phyloP scores from a whole-genome alignment of 2,888 invertebrate species.

The Macaria liturata region DNA sequence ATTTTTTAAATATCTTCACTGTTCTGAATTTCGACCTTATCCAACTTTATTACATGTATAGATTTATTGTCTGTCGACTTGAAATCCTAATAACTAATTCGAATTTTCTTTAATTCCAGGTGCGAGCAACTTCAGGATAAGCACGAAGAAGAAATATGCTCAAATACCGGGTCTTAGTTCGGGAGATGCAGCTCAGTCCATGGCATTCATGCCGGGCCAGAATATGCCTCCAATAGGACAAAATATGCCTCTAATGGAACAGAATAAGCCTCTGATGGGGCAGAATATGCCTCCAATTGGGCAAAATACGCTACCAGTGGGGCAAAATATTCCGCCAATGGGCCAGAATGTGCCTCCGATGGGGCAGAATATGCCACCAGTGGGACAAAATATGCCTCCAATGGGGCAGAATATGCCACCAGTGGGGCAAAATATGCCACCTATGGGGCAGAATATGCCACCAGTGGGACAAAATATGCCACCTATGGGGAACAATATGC shows the following conservation, averaged over 20 bases:
- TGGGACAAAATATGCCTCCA: conserved; percentile 5
- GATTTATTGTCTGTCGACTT: too few relatives aligned
- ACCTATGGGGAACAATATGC: conserved; percentile 2
- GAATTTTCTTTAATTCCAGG: conserved; percentile 63
- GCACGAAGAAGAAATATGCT: conserved; percentile 89
- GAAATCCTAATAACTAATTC: too few relatives aligned
- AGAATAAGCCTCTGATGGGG: neutral
- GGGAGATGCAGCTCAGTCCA: conserved; percentile 44
- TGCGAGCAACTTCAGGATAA: conserved; percentile 85
- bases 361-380: conserved; percentile 12
- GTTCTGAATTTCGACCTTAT: too few relatives aligned
- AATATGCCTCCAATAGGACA: neutral
- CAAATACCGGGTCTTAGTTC: conserved; percentile 89
- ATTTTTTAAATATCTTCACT: too few relatives aligned
- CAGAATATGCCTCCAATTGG: too few relatives aligned
- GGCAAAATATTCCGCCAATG: conserved; percentile 12
- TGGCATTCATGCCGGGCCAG: conserved; percentile 21
- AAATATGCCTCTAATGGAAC: conserved; percentile 10
- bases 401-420: conserved; percentile 1
- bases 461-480: conserved; percentile 13
- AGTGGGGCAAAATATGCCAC: neutral
- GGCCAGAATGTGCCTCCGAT: conserved; percentile 12
- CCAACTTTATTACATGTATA: too few relatives aligned
- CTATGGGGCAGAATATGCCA: conserved; percentile 1
- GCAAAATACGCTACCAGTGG: conserved; percentile 12